These are phyloP conservation scores for Boloria euphrosyne DNA, from an alignment of 2,888 invertebrate genomes.

Conservation along the genomic window DNA sequence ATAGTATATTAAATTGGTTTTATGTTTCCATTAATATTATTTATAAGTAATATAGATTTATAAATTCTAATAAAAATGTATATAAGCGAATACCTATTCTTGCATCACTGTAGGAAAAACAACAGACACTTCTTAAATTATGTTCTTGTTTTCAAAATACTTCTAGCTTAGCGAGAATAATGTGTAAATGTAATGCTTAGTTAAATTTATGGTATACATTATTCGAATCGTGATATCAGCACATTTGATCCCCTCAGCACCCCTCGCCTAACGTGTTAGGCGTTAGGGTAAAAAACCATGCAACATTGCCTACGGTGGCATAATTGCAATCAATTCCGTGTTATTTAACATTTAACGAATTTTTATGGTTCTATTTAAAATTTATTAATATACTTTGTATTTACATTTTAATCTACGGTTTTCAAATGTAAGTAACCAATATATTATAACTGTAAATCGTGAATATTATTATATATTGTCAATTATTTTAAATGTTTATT, in stretches of 20 bases:
- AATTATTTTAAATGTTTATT: too few relatives aligned
- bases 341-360: slow-evolving; percentile 39
- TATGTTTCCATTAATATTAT: too few relatives aligned
- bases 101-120: neutral
- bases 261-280: slow-evolving; percentile 50
- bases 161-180: neutral
- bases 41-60: too few relatives aligned
- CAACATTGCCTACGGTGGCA: slow-evolving; percentile 63
- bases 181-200: slow-evolving; percentile 29
- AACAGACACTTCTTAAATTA: neutral
- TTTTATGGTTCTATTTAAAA: neutral
- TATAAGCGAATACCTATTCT: too few relatives aligned
- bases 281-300: slow-evolving; percentile 64
- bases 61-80: too few relatives aligned
- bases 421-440: too few relatives aligned
- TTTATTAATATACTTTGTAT: too few relatives aligned
- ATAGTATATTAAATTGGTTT: too few relatives aligned
- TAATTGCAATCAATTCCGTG: slow-evolving; percentile 42
- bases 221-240: slow-evolving; percentile 61
- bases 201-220: slow-evolving; percentile 40
- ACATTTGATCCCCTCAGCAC: slow-evolving; percentile 57
- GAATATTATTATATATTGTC: too few relatives aligned
- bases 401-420: too few relatives aligned
- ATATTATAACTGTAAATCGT: too few relatives aligned
- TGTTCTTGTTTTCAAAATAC: too few relatives aligned